Conservation (phyloP, 1,140 invertebrate species). For the Tetramorium parvispinum region DNA sequence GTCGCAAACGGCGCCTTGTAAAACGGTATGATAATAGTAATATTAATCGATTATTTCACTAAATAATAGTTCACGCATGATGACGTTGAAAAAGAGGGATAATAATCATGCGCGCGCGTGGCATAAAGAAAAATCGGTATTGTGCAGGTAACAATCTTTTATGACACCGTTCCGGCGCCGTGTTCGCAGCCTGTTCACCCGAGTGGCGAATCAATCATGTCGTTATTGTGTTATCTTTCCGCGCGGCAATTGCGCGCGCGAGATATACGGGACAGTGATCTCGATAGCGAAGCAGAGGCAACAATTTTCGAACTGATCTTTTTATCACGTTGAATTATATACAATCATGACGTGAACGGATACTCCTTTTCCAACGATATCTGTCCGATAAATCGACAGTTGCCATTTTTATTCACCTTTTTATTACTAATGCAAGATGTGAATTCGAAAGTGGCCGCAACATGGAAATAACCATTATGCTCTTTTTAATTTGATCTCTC, state of each 20-base stretch:
- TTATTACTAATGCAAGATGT: neutral
- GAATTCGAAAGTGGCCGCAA: neutral
- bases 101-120: conserved; percentile 28
- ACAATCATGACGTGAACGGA: neutral
- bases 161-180: conserved; percentile 20
- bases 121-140: conserved; percentile 26
- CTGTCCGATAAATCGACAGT: neutral
- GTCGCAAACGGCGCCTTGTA: conserved; percentile 18
- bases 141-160: conserved; percentile 42
- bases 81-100: conserved; percentile 19
- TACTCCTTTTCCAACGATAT: neutral
- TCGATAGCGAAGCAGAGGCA: neutral
- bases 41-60: conserved; percentile 72
- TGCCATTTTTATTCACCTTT: neutral
- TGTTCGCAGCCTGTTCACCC: neutral
- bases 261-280: neutral
- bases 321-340: neutral
- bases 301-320: neutral
- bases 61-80: conserved; percentile 30
- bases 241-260: neutral
- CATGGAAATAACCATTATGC: neutral
- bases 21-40: conserved; percentile 40
- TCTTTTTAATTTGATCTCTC: neutral
- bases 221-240: conserved; percentile 41
- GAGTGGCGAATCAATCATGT: conserved; percentile 41